Evolutionary conservation across 64 coral and sea anemone genomes (phyloP).

Genomic region (Porites australiensis): DNA sequence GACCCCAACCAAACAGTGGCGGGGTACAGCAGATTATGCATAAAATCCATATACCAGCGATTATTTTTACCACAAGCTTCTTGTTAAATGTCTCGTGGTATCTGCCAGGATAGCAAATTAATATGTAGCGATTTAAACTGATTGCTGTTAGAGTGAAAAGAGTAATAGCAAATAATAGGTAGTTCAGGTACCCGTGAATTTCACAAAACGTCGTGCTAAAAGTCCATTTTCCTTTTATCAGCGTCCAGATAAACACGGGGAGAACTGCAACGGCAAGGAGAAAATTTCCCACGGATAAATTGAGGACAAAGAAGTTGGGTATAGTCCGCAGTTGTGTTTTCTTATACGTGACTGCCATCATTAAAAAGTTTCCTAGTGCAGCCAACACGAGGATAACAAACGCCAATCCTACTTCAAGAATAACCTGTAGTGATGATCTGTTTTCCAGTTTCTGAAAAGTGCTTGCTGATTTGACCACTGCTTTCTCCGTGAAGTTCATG

Average conservation of each 20-base stretch:
- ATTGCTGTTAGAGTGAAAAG: conserved; percentile 64
- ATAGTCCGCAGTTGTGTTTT: conserved; percentile 59
- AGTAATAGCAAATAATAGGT: conserved; percentile 57
- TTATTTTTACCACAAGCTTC: conserved; percentile 34
- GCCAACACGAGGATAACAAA: conserved; percentile 21
- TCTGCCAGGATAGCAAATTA: conserved; percentile 34
- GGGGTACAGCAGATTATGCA: conserved; percentile 9
- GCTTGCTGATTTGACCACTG: background rate
- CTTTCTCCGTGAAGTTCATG: conserved; percentile 17
- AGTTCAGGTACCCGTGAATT: conserved; percentile 42
- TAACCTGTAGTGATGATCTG: conserved; percentile 6
- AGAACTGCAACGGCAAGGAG: conserved; percentile 50
- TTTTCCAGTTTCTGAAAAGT: background rate
- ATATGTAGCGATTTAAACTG: conserved; percentile 64
- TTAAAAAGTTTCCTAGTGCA: conserved; percentile 51
- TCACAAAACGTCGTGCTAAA: conserved; percentile 47
- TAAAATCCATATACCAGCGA: conserved; percentile 56
- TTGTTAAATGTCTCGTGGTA: conserved; percentile 10
- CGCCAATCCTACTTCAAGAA: conserved; percentile 30
- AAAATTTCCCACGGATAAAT: conserved; percentile 57
- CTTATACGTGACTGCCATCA: conserved; percentile 40
- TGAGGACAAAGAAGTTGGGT: conserved; percentile 60
- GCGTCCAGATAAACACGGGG: conserved; percentile 52
- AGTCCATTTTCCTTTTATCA: conserved; percentile 46
- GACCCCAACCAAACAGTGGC: conserved; percentile 59